Percentiles rank a stretch among this genome's conserved stretches.
These are phyloP conservation scores for Brachionus asplanchnoidis DNA, from an alignment of 1,140 invertebrate species.

Conservation along the genomic window DNA sequence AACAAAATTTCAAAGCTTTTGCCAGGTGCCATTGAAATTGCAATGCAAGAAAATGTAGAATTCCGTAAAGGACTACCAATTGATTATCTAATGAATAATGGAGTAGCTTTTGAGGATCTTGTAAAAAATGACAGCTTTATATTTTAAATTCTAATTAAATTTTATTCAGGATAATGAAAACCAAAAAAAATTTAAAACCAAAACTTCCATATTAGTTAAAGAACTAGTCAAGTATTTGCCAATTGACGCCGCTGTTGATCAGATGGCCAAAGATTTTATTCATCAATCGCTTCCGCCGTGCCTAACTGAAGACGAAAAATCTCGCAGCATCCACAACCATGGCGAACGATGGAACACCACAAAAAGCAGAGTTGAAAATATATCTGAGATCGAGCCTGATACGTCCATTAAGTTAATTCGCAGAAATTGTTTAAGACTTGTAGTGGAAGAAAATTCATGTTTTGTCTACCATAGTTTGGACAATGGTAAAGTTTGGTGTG, in stretches of 20 bases:
- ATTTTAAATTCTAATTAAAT: not conserved
- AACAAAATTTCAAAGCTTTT: conserved; percentile 65
- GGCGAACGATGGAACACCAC: conserved; percentile 62
- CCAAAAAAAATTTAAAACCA: conserved; percentile 61
- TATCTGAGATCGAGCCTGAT: conserved; percentile 65
- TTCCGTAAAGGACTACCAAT: conserved; percentile 75
- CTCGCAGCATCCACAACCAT: conserved; percentile 66
- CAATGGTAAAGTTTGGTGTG: conserved; percentile 77
- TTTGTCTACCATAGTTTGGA: conserved; percentile 73
- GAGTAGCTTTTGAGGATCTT: conserved; percentile 51
- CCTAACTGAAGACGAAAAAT: conserved; percentile 64
- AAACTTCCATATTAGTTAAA: conserved; percentile 63
- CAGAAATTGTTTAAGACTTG: conserved; percentile 67
- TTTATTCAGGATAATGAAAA: conserved; percentile 49
- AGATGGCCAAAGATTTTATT: conserved; percentile 74
- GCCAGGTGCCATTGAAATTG: conserved; percentile 68
- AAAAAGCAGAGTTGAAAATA: conserved; percentile 62
- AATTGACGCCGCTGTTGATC: conserved; percentile 76
- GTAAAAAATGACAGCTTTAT: not conserved
- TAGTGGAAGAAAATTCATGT: conserved; percentile 65
- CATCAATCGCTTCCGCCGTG: conserved; percentile 80
- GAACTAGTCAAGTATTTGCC: conserved; percentile 66
- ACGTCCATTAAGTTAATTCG: conserved; percentile 68
- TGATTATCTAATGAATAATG: conserved; percentile 70
- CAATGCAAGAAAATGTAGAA: conserved; percentile 66